These are phyloP conservation scores for Nebria salina DNA, from an alignment of 2,888 invertebrate species.

Conservation along the genomic window DNA sequence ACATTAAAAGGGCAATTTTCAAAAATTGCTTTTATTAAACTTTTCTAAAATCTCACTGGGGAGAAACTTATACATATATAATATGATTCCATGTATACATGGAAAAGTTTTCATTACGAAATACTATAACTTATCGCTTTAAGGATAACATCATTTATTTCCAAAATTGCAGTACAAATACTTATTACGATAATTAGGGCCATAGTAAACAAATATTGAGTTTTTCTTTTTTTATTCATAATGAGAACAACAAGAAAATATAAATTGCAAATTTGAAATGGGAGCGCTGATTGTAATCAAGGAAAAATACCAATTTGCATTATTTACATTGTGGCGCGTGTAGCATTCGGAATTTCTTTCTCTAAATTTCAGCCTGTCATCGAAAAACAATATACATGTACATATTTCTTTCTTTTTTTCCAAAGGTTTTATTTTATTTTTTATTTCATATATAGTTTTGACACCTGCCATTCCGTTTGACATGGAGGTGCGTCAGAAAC, in stretches of 20 bases:
- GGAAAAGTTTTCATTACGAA: too few species aligned
- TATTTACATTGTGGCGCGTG: constrained; percentile 18
- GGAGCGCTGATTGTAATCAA: constrained; percentile 21
- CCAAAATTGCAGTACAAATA: too few species aligned
- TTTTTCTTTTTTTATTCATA: too few species aligned
- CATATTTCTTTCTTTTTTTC: neutral
- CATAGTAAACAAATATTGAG: too few species aligned
- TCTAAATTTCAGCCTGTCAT: neutral
- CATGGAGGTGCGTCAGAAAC: constrained; percentile 20
- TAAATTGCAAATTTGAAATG: constrained; percentile 15
- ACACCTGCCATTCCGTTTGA: constrained; percentile 35
- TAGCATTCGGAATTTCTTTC: neutral
- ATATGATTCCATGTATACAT: too few species aligned
- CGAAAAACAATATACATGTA: neutral
- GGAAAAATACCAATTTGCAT: constrained; percentile 14
- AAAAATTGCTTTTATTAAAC: neutral
- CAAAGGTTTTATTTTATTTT: neutral
- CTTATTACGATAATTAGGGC: too few species aligned
- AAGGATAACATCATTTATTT: too few species aligned
- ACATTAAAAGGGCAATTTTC: neutral
- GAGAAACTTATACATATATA: neutral
- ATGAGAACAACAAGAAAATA: neutral
- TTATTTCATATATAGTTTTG: constrained; percentile 40
- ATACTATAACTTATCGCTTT: too few species aligned
- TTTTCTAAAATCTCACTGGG: neutral